Evolutionary conservation across 2,797 vertebrate species (phyloP), one percentile per base, ranked within the genome.

Genomic region (Kryptopterus vitreolus): DNA sequence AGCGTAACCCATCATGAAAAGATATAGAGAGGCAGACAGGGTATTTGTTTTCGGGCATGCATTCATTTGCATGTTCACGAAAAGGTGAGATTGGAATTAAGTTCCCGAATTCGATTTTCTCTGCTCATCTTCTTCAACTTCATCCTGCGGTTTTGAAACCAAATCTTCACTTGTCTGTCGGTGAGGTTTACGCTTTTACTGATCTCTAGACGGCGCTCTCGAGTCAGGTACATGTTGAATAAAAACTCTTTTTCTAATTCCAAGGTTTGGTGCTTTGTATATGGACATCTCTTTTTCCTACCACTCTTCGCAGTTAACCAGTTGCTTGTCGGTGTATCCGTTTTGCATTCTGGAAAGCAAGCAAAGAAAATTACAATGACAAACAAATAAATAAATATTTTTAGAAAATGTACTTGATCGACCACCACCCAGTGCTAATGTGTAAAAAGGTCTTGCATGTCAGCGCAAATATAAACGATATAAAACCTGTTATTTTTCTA

Each of bases 161-260:
- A 99, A 90, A 99, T 99, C 95, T 99, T 99, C 93, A 99, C 98
- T 96, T 99, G 98, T 91, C 98, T 96, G 95, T 99, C 98, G 93
- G 95, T 97, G 92, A 99, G 96, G 95, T 99, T 98, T 92, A 99
- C 97, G 90, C 97, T 94, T 94, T 97, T 95, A 96, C 97, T 99
- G 95, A 99, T 99, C 97, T 99, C 98, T 96, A 99, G 96, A 94
- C 98, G 98, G 96, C 98, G 98, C 97, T 99, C 98, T 93, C 98
- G 96, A 94, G 96, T 99, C 94, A 99, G 96, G 93, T 99, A 99
- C 98, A 99, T 99, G 91, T 99, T 99, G 94, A 99, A 99, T 87
- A 99, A 96, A 92, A 99, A 99, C 90, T 99, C 98, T 91, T 99
- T 99, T 89, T 99, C 98, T 94, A 99, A 95, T 95, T 99, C 98